These are phyloP conservation scores for Coturnix japonica DNA, from an alignment of 2,113 vertebrate genomes.

Conservation along the genomic window DNA sequence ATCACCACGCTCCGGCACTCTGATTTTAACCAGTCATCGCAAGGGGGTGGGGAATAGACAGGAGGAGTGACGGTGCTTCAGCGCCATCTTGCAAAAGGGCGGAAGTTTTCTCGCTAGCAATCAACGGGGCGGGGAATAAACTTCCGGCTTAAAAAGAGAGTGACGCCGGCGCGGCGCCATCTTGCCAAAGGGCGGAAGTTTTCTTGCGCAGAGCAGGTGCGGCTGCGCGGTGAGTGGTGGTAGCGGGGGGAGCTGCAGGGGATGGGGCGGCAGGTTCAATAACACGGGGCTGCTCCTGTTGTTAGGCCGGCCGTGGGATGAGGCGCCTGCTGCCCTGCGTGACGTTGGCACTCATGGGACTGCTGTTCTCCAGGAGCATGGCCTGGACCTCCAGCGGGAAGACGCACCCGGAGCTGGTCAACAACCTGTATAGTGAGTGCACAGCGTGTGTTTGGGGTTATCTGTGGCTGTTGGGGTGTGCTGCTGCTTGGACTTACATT, in stretches of 20 bases:
- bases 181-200: neutral
- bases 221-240: neutral
- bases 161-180: neutral
- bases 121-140: rapidly evolving
- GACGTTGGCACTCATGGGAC: constrained; percentile 83
- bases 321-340: constrained; percentile 58
- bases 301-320: constrained; percentile 78
- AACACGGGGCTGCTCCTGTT: neutral
- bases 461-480: neutral
- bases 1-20: neutral
- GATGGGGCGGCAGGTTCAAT: rapidly evolving
- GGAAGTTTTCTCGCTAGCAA: neutral
- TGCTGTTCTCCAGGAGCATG: constrained; percentile 88
- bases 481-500: too few relatives aligned
- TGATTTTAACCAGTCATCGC: too few relatives aligned
- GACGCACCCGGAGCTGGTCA: constrained; percentile 86
- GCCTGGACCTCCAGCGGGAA: constrained; percentile 90
- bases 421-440: constrained; percentile 84
- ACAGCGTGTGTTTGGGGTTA: neutral
- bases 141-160: rapidly evolving
- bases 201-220: neutral
- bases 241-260: too few relatives aligned
- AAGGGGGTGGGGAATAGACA: rapidly evolving
- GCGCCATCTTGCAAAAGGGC: neutral
- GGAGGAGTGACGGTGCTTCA: rapidly evolving